phyloP scores from a whole-genome alignment of 2,113 vertebrate genomes.

The Platichthys flesus region DNA sequence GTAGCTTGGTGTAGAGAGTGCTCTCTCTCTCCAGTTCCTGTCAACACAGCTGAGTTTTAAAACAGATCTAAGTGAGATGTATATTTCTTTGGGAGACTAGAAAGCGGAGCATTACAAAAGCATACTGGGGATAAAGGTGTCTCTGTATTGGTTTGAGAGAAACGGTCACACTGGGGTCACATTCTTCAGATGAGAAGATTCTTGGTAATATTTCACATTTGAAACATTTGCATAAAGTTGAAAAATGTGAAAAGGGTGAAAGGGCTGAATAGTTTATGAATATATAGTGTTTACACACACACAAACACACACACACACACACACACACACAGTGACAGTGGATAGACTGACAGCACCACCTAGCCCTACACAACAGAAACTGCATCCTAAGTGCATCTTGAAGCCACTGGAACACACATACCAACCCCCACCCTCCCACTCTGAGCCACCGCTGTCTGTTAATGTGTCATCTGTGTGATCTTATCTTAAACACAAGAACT shows the following conservation, averaged over 20 bases:
- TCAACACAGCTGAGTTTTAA: no score
- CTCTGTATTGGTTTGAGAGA: background rate
- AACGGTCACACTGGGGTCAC: background rate
- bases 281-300: constrained; percentile 5
- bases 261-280: background rate
- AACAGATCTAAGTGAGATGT: no score
- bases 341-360: constrained; percentile 74
- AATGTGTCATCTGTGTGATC: background rate
- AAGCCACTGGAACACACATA: background rate
- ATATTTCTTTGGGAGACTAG: background rate
- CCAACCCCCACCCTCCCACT: background rate
- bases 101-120: constrained; percentile 2
- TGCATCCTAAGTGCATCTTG: constrained; percentile 30
- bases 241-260: background rate
- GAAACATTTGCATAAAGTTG: background rate
- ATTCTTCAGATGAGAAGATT: constrained; percentile 2
- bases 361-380: constrained; percentile 61
- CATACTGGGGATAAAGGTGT: background rate
- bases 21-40: background rate
- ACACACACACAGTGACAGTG: constrained; percentile 3
- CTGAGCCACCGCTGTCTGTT: background rate
- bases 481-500: background rate
- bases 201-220: background rate
- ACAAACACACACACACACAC: background rate
- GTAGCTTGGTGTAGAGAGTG: no score